Conservation (phyloP, 2,888 invertebrate genomes). For the Saturnia pavonia region DNA sequence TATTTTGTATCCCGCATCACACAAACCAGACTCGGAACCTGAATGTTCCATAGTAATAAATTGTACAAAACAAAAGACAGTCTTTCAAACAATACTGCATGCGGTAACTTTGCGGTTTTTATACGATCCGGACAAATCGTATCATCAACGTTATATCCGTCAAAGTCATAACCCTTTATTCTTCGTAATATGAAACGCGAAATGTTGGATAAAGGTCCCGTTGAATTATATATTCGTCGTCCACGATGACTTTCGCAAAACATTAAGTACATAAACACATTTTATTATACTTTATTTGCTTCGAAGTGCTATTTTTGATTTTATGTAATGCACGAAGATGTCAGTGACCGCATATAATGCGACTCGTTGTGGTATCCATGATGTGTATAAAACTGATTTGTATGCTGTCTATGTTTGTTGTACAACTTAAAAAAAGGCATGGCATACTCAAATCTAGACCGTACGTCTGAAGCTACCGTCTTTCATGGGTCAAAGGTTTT, state of each 20-base stretch:
- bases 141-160: slow-evolving; percentile 41
- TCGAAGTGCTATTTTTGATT: slow-evolving; percentile 44
- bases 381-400: slow-evolving; percentile 71
- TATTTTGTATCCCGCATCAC: slow-evolving; percentile 55
- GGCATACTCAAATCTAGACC: slow-evolving; percentile 24
- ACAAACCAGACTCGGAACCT: slow-evolving; percentile 18
- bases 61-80: slow-evolving; percentile 60
- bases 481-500: slow-evolving; percentile 32
- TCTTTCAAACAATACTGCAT: slow-evolving; percentile 45
- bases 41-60: slow-evolving; percentile 52
- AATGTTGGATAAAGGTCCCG: not conserved
- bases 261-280: not conserved
- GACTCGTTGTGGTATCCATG: slow-evolving; percentile 67
- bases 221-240: not conserved
- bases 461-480: slow-evolving; percentile 33
- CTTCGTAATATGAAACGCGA: slow-evolving; percentile 5
- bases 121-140: slow-evolving; percentile 54
- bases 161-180: slow-evolving; percentile 8
- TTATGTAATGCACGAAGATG: slow-evolving; percentile 67
- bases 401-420: slow-evolving; percentile 38
- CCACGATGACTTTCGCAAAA: not conserved
- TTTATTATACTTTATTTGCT: slow-evolving; percentile 26
- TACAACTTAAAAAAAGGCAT: slow-evolving; percentile 28
- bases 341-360: slow-evolving; percentile 72
- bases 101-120: slow-evolving; percentile 63